Evolutionary conservation across 2,113 vertebrate genomes (phyloP).

Genomic region (Grammomys surdaster): DNA sequence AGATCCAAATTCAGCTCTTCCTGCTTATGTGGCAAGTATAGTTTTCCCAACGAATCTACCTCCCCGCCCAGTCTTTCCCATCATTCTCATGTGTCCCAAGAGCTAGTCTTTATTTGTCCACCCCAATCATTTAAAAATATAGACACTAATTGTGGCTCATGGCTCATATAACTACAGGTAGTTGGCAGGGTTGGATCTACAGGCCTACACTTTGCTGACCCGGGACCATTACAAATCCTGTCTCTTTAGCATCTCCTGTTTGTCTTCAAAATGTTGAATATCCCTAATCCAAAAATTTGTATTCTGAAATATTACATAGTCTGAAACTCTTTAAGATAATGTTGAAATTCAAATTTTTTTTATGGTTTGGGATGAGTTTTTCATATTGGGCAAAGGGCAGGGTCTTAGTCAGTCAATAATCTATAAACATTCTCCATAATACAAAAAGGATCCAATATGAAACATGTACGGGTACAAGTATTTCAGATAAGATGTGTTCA

Average conservation of each 20-base stretch:
- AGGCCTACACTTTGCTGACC: background rate
- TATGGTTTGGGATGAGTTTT: background rate
- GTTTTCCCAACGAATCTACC: background rate
- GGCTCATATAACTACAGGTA: background rate
- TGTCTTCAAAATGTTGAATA: background rate
- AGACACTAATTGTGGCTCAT: background rate
- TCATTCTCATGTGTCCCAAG: background rate
- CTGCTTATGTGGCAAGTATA: background rate
- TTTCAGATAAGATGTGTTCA: background rate
- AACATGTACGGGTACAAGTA: background rate
- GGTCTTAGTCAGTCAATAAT: background rate
- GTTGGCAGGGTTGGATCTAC: background rate
- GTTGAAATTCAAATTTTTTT: background rate
- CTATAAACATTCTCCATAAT: background rate
- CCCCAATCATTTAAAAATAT: slow-evolving; percentile 14
- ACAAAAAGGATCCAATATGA: background rate
- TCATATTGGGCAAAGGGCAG: background rate
- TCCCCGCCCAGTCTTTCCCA: background rate
- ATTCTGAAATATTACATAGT: background rate
- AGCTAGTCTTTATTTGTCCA: background rate
- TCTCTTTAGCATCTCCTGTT: background rate
- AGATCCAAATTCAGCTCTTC: background rate
- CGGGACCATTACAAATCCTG: background rate
- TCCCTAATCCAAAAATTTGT: background rate
- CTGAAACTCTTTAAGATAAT: background rate